Conservation (phyloP, 2,113 vertebrate species). For the Podocnemis expansa region DNA sequence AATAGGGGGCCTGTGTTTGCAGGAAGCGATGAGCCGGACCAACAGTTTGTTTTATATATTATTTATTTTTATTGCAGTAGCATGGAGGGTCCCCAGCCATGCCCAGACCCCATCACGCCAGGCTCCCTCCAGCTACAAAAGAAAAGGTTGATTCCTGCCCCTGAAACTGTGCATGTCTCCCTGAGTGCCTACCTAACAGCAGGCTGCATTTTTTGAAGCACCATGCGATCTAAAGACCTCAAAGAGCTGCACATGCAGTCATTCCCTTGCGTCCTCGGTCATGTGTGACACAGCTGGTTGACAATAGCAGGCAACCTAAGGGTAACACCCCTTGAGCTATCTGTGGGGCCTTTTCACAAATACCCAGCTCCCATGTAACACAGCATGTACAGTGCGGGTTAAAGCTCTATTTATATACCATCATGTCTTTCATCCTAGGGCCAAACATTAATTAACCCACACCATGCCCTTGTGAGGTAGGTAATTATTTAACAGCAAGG, state of each 20-base stretch:
- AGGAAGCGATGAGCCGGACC: background rate
- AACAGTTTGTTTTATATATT: background rate
- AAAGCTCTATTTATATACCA: background rate
- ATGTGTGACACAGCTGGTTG: background rate
- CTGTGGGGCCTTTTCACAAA: background rate
- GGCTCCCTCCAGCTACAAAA: background rate
- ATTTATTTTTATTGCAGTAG: background rate
- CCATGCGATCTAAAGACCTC: rapidly evolving
- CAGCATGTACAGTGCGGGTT: background rate
- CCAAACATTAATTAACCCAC: background rate
- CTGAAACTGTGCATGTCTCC: background rate
- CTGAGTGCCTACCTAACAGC: rapidly evolving
- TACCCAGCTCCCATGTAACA: background rate
- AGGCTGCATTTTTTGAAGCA: background rate
- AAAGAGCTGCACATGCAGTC: background rate
- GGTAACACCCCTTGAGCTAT: background rate
- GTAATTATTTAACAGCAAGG: too few species aligned
- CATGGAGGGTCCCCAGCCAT: too few species aligned
- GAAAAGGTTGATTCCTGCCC: background rate
- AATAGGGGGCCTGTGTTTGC: too few species aligned
- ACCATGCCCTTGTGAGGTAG: background rate
- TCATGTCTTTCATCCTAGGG: background rate
- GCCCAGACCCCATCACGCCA: background rate
- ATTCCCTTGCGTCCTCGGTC: background rate
- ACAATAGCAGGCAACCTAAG: too few species aligned